Percentiles rank a stretch among this genome's conserved stretches.
Evolutionary conservation across 2,113 vertebrate species (phyloP).

Genomic region (Micronisus gabar): DNA sequence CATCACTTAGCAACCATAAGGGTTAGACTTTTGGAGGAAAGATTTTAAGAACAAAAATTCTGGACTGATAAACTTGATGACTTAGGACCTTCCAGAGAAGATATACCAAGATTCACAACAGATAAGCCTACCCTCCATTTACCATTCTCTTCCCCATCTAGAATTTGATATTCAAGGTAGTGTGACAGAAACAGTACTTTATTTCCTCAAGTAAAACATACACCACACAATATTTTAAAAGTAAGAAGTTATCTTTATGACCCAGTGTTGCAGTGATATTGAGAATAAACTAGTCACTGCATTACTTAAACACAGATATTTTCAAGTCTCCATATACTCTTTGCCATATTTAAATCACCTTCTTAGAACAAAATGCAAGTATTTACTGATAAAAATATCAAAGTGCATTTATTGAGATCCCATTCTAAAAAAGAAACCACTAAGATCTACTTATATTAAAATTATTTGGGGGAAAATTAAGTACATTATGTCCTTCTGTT

Average conservation of each 20-base stretch:
- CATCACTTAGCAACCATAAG: constrained; percentile 49
- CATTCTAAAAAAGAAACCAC: neutral
- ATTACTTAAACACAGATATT: neutral
- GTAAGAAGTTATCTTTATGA: neutral
- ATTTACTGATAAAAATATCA: neutral
- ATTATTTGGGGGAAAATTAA: neutral
- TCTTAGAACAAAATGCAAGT: neutral
- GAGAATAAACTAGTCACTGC: neutral
- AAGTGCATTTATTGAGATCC: neutral
- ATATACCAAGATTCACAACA: neutral
- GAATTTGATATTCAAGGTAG: neutral
- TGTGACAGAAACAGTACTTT: neutral
- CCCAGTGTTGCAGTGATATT: neutral
- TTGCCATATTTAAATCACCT: neutral
- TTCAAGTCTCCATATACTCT: neutral
- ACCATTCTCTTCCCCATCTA: neutral
- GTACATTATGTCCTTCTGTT: neutral
- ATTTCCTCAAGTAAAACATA: neutral
- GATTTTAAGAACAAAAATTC: neutral
- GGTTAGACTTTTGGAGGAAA: neutral
- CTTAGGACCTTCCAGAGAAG: neutral
- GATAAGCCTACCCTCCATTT: neutral
- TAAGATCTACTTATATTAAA: neutral
- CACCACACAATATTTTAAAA: neutral
- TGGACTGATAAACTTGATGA: neutral